Base-by-base conservation (phyloP, 2,797 vertebrate genomes). In the Mus minutoides region DNA sequence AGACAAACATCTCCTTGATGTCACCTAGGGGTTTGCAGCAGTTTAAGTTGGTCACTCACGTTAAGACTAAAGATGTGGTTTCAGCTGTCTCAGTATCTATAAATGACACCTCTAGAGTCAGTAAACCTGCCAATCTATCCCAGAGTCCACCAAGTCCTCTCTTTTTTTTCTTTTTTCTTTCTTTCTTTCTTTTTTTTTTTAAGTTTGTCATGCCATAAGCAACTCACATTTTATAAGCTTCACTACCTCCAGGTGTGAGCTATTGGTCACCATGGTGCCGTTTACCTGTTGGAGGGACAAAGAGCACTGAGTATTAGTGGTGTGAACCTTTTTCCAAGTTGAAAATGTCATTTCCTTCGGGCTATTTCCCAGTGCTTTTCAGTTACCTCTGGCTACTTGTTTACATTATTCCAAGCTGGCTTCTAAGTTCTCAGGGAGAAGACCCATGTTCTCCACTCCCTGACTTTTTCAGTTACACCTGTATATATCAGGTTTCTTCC, bases 211-310 rank as follows among this genome's bases (percentile, higher is more conserved):
- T 69, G 31, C 16, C 60, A 52, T 60, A 31, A 69, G 43, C 13
- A 77, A 99, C 99, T 99, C 97, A 99, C 99, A 99, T 98, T 99
- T 99, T 98, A 99, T 99, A 96, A 99, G 99, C 98, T 99, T 99
- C 75, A 99, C 99, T 92, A 99, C 99, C 94, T 99, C 99, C 94
- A 99, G 99, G 95, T 99, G 99, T 26, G 99, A 99, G 98, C 99
- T 99, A 97, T 99, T 99, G 90, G 99, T 99, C 96, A 99, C 99
- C 98, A 99, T 98, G 0, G 99, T 99, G 92, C 99, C 99, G 0
- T 99, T 99, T 85, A 99, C 99, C 99, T 99, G 98, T 86, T 26
- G 37, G 6, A 77, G 69, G 40, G 13, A 93, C n/a, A 71, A 46
- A 87, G 19, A 34, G 2, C 2, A 31, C 0, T 17, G 64, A 91